phyloP scores from a whole-genome alignment of 2,113 vertebrate genomes.

The Quiscalus mexicanus region DNA sequence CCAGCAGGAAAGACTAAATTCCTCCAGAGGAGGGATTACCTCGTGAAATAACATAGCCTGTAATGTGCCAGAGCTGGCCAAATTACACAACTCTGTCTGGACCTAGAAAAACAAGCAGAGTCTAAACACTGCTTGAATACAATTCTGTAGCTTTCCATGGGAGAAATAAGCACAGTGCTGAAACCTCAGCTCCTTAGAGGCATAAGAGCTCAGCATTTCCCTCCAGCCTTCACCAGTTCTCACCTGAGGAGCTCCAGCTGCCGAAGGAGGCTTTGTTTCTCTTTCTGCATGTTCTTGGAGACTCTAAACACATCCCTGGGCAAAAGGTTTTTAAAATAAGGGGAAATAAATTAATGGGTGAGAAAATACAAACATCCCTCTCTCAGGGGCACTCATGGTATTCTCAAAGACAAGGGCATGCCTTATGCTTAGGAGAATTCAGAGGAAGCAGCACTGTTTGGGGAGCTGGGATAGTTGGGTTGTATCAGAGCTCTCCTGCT shows the following conservation, averaged over 20 bases:
- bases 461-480: neutral
- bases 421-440: neutral
- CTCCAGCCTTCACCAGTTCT: neutral
- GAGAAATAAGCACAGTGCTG: neutral
- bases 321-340: neutral
- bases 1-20: neutral
- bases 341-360: neutral
- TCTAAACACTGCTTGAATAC: neutral
- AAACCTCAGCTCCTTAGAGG: neutral
- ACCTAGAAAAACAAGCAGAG: neutral
- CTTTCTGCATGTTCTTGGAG: conserved; percentile 95
- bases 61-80: neutral
- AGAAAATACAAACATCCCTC: neutral
- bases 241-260: conserved; percentile 94
- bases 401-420: neutral
- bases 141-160: neutral
- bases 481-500: neutral
- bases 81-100: neutral
- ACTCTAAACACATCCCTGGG: conserved; percentile 86
- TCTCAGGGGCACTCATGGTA: neutral
- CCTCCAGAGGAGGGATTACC: neutral
- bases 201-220: neutral
- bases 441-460: neutral
- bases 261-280: conserved; percentile 89
- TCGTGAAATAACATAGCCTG: neutral